Evolutionary conservation across 2,113 vertebrate species (phyloP).

Genomic region (Pachyramphus minor): DNA sequence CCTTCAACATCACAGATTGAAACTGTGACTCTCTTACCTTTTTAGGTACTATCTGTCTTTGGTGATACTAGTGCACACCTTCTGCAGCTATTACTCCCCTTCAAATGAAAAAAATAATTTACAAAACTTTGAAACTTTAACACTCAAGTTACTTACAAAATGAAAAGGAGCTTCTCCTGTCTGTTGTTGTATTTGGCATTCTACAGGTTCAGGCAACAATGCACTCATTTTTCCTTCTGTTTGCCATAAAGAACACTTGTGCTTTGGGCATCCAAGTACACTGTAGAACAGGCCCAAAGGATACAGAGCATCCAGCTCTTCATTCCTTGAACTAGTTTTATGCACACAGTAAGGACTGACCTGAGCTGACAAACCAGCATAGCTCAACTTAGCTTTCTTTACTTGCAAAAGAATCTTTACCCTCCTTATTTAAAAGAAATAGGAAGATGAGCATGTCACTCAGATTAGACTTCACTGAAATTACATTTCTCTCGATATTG

Average conservation of each 20-base stretch:
- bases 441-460: not conserved
- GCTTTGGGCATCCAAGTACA: not conserved
- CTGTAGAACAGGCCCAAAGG: not conserved
- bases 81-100: not conserved
- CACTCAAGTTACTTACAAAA: not conserved
- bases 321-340: not conserved
- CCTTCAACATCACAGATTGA: not conserved
- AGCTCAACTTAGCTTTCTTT: not conserved
- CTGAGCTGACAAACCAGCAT: not conserved
- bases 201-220: not conserved
- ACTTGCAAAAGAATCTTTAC: not conserved
- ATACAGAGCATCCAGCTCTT: not conserved
- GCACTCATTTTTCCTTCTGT: not conserved
- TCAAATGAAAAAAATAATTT: not conserved
- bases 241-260: not conserved
- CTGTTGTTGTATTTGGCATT: not conserved
- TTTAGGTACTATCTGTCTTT: not conserved
- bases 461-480: not conserved
- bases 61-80: not conserved
- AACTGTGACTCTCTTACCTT: not conserved
- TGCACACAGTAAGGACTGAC: not conserved
- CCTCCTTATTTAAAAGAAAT: not conserved
- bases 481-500: not conserved
- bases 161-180: not conserved
- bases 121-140: not conserved